A percentile compares a stretch with the other conserved stretches of the same genome.
These are phyloP conservation scores for Drosophila neocordata DNA, from an alignment of 1,140 invertebrate genomes.

Conservation along the genomic window DNA sequence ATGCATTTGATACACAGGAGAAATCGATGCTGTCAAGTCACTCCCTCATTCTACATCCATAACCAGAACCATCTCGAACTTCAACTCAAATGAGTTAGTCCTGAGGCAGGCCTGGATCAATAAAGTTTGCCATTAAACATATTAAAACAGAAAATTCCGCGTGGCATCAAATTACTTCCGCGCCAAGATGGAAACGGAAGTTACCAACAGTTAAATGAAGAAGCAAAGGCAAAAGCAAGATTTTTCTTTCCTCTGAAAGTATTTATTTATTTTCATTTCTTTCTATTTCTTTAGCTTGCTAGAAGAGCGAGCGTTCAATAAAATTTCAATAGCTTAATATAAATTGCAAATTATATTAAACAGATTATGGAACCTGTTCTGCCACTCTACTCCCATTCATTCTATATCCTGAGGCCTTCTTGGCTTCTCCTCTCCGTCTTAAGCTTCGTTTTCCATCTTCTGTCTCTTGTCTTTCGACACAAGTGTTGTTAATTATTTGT, in stretches of 20 bases:
- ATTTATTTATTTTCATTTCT: conserved; percentile 7
- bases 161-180: conserved; percentile 62
- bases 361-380: conserved; percentile 58
- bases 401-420: background rate
- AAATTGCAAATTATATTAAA: conserved; percentile 81
- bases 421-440: background rate
- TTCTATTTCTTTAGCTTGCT: background rate
- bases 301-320: conserved; percentile 33
- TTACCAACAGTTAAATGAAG: conserved; percentile 5
- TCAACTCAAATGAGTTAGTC: conserved; percentile 5
- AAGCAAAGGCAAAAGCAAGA: background rate
- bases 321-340: conserved; percentile 78
- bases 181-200: conserved; percentile 47
- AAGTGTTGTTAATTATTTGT: conserved; percentile 80
- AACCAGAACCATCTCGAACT: conserved; percentile 21
- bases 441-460: background rate
- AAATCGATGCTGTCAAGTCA: conserved; percentile 62
- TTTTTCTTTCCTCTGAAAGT: background rate
- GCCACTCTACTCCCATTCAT: background rate
- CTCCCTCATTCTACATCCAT: conserved; percentile 30
- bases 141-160: conserved; percentile 47
- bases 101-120: conserved; percentile 17
- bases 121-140: conserved; percentile 54
- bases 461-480: conserved; percentile 43
- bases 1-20: conserved; percentile 56